Conservation (phyloP, 2,888 invertebrate genomes). For the Eristalis arbustorum region DNA sequence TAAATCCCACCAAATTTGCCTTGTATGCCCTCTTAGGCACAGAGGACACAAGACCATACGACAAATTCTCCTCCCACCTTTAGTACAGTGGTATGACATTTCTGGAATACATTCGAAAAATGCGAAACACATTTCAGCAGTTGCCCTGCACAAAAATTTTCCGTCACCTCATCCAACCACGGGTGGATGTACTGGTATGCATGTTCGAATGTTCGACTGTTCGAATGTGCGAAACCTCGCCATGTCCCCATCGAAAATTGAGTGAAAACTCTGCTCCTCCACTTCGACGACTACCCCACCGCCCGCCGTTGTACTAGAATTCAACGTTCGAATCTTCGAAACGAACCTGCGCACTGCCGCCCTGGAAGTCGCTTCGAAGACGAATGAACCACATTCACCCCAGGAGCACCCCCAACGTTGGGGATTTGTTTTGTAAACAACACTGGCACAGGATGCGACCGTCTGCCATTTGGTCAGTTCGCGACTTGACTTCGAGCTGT, state of each 20-base stretch:
- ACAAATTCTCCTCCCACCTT: no score
- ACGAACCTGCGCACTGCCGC: constrained; percentile 22
- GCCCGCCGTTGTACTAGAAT: constrained; percentile 24
- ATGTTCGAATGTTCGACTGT: constrained; percentile 25
- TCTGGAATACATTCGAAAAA: no score
- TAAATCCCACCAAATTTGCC: no score
- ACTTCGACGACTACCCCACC: background rate
- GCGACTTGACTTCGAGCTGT: constrained; percentile 39
- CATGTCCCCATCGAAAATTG: background rate
- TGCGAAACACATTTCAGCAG: no score
- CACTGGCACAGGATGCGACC: constrained; percentile 41
- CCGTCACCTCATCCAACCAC: background rate
- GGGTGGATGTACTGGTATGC: background rate
- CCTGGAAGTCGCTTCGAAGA: constrained; percentile 32
- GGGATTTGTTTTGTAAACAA: constrained; percentile 64
- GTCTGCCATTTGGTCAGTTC: constrained; percentile 33
- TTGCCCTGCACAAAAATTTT: no score
- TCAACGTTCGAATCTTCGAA: constrained; percentile 17
- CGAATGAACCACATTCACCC: constrained; percentile 32
- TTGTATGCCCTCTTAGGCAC: no score
- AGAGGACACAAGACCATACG: no score
- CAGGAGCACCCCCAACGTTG: constrained; percentile 25
- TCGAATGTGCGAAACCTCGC: constrained; percentile 15
- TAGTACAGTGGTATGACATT: no score
- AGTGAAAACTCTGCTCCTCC: constrained; percentile 20